phyloP scores from a whole-genome alignment of 2,888 invertebrate genomes.

The Standfussiana lucernea region DNA sequence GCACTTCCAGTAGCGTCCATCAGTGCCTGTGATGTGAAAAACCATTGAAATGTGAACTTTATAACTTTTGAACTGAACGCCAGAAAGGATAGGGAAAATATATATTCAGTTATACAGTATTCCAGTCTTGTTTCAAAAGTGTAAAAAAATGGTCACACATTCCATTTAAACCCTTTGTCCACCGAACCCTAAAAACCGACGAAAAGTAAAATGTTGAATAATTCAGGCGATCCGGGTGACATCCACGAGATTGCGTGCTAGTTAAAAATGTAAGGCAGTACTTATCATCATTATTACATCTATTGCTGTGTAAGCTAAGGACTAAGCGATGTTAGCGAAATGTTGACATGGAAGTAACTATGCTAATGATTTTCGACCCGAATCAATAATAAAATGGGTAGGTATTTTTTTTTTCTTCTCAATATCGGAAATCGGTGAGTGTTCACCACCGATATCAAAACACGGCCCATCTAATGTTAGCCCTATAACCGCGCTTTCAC shows the following conservation, averaged over 20 bases:
- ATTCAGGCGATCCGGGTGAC: slow-evolving; percentile 54
- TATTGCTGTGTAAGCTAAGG: slow-evolving; percentile 23
- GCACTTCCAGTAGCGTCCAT: background rate
- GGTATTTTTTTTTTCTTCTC: too few relatives aligned
- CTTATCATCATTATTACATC: slow-evolving; percentile 48
- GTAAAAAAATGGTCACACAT: slow-evolving; percentile 14
- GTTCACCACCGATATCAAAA: too few relatives aligned
- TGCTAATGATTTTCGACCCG: too few relatives aligned
- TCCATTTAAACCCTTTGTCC: slow-evolving; percentile 12
- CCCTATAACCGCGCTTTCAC: too few relatives aligned
- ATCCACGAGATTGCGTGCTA: slow-evolving; percentile 60
- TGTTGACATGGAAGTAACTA: slow-evolving; percentile 26
- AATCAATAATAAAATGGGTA: too few relatives aligned
- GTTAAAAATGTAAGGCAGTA: slow-evolving; percentile 52
- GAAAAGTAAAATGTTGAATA: slow-evolving; percentile 60
- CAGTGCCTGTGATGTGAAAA: background rate
- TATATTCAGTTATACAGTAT: slow-evolving; percentile 2
- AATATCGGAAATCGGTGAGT: too few relatives aligned
- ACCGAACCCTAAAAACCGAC: slow-evolving; percentile 45
- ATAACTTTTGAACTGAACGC: too few relatives aligned
- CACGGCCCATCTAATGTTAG: too few relatives aligned
- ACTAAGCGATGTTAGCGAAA: slow-evolving; percentile 3
- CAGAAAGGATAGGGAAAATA: background rate
- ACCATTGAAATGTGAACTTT: background rate
- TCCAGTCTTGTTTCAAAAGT: background rate